These are phyloP conservation scores for Psilopsiagon aymara DNA, from an alignment of 2,113 vertebrate species.

Conservation along the genomic window DNA sequence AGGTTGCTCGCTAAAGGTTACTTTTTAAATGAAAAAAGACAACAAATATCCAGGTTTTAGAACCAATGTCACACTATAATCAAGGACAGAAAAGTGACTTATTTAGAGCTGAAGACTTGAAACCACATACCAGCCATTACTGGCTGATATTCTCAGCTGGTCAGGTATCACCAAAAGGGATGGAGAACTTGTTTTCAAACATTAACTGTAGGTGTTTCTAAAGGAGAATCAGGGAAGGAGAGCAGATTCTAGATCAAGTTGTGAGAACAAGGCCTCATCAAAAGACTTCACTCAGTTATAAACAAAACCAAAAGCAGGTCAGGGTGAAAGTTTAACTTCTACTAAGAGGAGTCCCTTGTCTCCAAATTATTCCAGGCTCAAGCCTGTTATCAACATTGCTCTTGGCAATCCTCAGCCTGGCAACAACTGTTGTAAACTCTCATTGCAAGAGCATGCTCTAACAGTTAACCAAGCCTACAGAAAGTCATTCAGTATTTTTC, in stretches of 20 bases:
- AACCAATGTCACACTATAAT: neutral
- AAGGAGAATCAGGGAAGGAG: neutral
- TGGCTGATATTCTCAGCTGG: neutral
- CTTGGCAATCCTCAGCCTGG: neutral
- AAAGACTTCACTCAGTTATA: neutral
- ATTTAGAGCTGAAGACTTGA: neutral
- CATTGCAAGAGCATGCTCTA: neutral
- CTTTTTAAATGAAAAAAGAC: neutral
- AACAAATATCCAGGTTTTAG: neutral
- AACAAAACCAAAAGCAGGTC: neutral
- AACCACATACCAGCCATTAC: neutral
- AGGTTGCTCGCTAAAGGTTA: neutral
- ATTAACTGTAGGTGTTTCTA: neutral
- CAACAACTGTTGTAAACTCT: neutral
- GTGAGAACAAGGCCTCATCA: neutral
- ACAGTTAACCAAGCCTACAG: neutral
- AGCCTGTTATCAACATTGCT: neutral
- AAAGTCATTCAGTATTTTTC: neutral
- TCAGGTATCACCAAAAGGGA: neutral
- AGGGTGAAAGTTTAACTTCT: neutral
- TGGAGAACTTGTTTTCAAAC: neutral
- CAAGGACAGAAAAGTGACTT: neutral
- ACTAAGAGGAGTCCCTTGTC: neutral
- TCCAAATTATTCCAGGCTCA: neutral
- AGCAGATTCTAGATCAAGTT: neutral